Evolutionary conservation across 2,113 vertebrate species (phyloP).

Genomic region (Lophochroa leadbeateri): DNA sequence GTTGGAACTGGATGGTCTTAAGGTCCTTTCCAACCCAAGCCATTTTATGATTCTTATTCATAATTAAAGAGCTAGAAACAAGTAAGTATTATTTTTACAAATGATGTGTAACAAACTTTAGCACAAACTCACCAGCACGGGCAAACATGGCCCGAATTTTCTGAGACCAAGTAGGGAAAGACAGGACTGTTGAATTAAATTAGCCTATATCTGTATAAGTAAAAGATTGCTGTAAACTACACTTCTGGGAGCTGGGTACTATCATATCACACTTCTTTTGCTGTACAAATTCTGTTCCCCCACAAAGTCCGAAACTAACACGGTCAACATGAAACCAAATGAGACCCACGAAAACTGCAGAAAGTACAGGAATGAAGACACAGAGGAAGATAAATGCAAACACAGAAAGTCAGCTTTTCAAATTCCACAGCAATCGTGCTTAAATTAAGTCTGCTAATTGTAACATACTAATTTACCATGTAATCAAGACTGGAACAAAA

Average conservation of each 20-base stretch:
- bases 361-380: neutral
- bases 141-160: neutral
- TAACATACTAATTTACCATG: neutral
- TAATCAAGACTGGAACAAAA: slow-evolving; percentile 36
- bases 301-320: neutral
- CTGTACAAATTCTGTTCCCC: neutral
- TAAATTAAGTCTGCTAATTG: slow-evolving; percentile 46
- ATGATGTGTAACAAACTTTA: neutral
- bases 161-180: neutral
- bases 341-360: neutral
- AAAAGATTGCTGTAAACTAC: neutral
- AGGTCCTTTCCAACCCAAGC: neutral
- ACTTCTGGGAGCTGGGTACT: neutral
- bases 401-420: neutral
- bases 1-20: neutral
- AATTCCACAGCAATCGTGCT: neutral
- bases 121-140: neutral
- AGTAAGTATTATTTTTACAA: neutral
- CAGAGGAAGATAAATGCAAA: slow-evolving; percentile 11
- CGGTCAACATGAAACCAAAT: neutral
- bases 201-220: neutral
- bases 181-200: neutral
- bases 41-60: neutral
- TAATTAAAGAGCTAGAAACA: neutral
- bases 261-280: neutral